Percentiles rank a stretch among this genome's conserved stretches.
Conservation (phyloP, 2,797 vertebrate species). For the Heterohyrax brucei region DNA sequence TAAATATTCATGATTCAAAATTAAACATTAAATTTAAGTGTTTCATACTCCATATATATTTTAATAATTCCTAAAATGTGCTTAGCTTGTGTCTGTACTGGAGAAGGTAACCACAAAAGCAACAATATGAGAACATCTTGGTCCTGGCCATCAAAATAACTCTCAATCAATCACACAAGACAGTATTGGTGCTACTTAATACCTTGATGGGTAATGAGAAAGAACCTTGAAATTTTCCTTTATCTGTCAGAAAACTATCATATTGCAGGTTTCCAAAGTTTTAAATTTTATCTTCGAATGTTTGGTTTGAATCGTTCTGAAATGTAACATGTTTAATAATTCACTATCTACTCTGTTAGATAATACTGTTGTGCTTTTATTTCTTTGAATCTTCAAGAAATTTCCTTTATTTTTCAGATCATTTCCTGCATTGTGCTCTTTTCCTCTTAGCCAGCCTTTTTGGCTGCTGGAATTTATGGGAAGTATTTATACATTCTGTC, state of each 20-base stretch:
- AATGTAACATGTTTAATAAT: background rate
- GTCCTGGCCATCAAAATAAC: background rate
- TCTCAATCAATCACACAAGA: background rate
- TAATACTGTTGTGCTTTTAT: background rate
- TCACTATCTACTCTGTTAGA: background rate
- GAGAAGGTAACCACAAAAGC: background rate
- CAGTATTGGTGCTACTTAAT: background rate
- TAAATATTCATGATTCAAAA: slow-evolving; percentile 74
- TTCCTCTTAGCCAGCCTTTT: slow-evolving; percentile 20
- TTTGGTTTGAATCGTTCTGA: background rate
- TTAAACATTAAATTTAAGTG: slow-evolving; percentile 69
- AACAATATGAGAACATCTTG: background rate
- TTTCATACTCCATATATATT: slow-evolving; percentile 45
- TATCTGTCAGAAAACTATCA: background rate
- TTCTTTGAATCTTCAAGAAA: background rate
- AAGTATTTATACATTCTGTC: slow-evolving; percentile 71
- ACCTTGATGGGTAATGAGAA: background rate
- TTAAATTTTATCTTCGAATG: slow-evolving; percentile 21
- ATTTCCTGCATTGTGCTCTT: background rate
- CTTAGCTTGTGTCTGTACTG: background rate
- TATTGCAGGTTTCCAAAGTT: background rate
- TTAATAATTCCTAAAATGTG: background rate
- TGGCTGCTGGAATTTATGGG: slow-evolving; percentile 16
- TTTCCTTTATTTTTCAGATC: background rate
- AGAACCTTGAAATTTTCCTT: background rate